Percentiles rank a stretch among this genome's conserved stretches.
phyloP scores from a whole-genome alignment of 2,113 vertebrate genomes.

The Cardinalis cardinalis region DNA sequence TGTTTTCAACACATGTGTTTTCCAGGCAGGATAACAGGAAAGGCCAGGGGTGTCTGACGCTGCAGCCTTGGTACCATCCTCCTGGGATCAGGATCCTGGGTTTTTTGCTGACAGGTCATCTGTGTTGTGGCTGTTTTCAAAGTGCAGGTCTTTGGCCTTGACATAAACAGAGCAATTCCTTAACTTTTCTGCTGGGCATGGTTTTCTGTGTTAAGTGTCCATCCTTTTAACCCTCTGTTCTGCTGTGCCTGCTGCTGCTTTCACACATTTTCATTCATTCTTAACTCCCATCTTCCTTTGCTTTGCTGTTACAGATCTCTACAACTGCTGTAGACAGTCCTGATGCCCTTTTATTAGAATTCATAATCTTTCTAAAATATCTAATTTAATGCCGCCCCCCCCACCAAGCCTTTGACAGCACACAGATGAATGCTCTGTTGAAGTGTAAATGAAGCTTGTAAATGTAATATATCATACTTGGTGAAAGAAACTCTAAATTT shows the following conservation, averaged over 20 bases:
- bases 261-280: not conserved
- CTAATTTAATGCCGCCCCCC: constrained; percentile 68
- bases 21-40: not conserved
- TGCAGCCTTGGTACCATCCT: not conserved
- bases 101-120: not conserved
- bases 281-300: not conserved
- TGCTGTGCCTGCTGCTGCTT: not conserved
- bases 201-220: not conserved
- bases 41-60: accelerated
- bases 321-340: constrained; percentile 75
- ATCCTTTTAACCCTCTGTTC: not conserved
- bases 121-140: not conserved
- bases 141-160: not conserved
- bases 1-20: not conserved
- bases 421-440: constrained; percentile 47
- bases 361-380: constrained; percentile 78
- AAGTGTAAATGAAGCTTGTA: constrained; percentile 58
- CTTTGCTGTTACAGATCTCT: constrained; percentile 56
- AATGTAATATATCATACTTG: constrained; percentile 4
- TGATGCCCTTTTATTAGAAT: constrained; percentile 75
- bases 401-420: constrained; percentile 65
- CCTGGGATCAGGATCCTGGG: not conserved
- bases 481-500: not conserved
- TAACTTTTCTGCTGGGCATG: not conserved
- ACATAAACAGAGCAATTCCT: not conserved